Conservation (phyloP, 2,888 invertebrate genomes). For the Nephrotoma appendiculata region DNA sequence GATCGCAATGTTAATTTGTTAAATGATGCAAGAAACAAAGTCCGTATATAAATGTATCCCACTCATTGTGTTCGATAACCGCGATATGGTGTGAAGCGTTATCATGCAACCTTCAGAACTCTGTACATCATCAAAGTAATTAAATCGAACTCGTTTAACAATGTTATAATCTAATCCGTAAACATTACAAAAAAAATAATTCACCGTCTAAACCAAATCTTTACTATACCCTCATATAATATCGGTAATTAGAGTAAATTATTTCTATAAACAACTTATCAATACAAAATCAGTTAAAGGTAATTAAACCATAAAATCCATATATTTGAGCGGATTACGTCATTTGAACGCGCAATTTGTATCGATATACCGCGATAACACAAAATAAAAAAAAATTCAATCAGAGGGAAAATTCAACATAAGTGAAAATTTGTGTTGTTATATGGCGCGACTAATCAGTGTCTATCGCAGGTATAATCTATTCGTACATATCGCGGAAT, state of each 20-base stretch:
- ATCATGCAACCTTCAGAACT: neutral
- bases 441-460: neutral
- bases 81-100: too few relatives aligned
- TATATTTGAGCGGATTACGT: neutral
- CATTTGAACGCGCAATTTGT: neutral
- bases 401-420: neutral
- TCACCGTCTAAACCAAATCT: neutral
- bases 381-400: neutral
- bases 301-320: neutral
- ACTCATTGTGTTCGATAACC: too few relatives aligned
- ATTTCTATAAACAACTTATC: neutral
- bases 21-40: too few relatives aligned
- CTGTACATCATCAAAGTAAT: neutral
- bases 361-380: neutral
- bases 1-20: too few relatives aligned
- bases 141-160: neutral
- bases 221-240: neutral
- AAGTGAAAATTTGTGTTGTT: neutral
- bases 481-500: neutral
- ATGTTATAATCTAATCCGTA: neutral
- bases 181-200: neutral
- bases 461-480: neutral
- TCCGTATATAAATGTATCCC: too few relatives aligned
- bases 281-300: neutral
- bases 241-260: neutral